Percentiles rank a stretch among this genome's conserved stretches.
These are phyloP conservation scores for Chiloscyllium plagiosum DNA, from an alignment of 2,113 vertebrate genomes.

Conservation along the genomic window DNA sequence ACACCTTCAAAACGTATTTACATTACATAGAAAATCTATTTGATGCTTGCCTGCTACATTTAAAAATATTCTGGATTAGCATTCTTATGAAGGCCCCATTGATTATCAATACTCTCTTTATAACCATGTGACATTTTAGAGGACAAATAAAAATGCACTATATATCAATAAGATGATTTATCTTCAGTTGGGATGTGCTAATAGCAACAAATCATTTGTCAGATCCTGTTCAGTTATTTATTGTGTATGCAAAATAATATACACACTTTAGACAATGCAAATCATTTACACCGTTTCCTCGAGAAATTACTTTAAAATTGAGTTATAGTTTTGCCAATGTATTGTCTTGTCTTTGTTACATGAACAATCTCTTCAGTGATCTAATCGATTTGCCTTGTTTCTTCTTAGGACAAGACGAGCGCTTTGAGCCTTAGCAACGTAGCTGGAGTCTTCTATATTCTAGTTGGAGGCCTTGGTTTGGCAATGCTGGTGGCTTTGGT, in stretches of 20 bases:
- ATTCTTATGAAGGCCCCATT: background rate
- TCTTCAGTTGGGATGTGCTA: background rate
- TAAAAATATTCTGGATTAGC: background rate
- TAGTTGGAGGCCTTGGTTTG: slow-evolving; percentile 96
- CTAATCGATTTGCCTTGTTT: slow-evolving; percentile 49
- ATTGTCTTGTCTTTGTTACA: slow-evolving; percentile 5
- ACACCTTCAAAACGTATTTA: background rate
- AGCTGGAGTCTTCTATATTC: slow-evolving; percentile 99
- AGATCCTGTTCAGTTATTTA: background rate
- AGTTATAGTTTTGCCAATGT: background rate
- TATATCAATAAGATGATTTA: background rate
- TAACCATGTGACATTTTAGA: background rate
- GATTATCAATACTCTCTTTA: background rate
- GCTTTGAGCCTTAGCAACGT: slow-evolving; percentile 99
- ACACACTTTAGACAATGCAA: background rate
- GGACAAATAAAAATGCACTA: background rate
- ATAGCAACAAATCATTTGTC: background rate
- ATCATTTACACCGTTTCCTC: background rate
- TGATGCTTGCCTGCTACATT: background rate
- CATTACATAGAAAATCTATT: background rate
- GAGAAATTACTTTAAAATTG: background rate
- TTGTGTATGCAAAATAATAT: background rate
- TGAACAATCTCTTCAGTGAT: background rate
- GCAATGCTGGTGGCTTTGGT: slow-evolving; percentile 99
- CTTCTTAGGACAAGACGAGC: slow-evolving; percentile 94